A percentile compares a stretch with the other conserved stretches of the same genome.
Conservation (phyloP, 2,797 vertebrate genomes). For the Coilia nasus region DNA sequence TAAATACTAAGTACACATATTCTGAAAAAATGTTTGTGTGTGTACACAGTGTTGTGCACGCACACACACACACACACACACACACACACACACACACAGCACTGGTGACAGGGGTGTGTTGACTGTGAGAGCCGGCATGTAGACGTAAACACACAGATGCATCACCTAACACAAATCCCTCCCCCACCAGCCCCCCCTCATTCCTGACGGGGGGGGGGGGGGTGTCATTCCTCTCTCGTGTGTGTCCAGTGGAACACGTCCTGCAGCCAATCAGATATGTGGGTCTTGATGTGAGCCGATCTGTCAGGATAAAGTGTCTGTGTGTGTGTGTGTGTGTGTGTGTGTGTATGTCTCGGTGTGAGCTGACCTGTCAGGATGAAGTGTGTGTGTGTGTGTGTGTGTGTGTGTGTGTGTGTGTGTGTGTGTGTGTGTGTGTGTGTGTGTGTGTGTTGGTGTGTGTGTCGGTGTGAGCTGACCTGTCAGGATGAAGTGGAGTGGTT, state of each 20-base stretch:
- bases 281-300: constrained; percentile 32
- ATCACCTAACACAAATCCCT: no score
- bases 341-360: not conserved
- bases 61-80: constrained; percentile 24
- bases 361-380: not conserved
- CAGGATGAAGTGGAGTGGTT: no score
- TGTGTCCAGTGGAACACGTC: constrained; percentile 54
- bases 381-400: constrained; percentile 17
- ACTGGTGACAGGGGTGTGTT: not conserved
- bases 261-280: constrained; percentile 34
- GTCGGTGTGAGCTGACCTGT: no score
- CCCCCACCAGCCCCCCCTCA: constrained; percentile 45
- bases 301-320: constrained; percentile 31
- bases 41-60: constrained; percentile 40
- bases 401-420: constrained; percentile 16
- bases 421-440: no score
- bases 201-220: constrained; percentile 55
- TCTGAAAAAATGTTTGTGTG: no score
- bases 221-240: no score
- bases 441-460: no score
- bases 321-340: constrained; percentile 2
- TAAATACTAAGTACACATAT: no score
- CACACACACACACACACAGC: not conserved
- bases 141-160: no score
- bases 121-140: not conserved